phyloP scores from a whole-genome alignment of 2,888 invertebrate species.

The Gnatocerus cornutus region DNA sequence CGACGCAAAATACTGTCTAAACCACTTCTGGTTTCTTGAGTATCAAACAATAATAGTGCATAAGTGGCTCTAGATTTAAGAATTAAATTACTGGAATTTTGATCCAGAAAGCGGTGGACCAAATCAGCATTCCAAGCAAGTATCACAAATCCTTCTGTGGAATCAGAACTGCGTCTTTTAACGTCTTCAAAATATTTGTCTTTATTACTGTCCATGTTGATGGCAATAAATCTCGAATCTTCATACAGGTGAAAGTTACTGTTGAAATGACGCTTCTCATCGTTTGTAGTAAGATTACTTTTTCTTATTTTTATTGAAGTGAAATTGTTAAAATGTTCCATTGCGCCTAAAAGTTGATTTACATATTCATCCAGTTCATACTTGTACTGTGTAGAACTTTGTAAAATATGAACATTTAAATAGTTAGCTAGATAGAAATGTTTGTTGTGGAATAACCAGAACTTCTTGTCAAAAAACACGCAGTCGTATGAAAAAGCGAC shows the following conservation, averaged over 20 bases:
- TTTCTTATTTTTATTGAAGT: not conserved
- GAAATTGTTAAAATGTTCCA: not conserved
- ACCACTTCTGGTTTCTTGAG: not conserved
- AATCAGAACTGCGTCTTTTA: slow-evolving; percentile 1
- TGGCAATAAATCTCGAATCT: no score
- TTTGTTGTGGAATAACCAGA: not conserved
- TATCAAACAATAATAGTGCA: not conserved
- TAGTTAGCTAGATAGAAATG: slow-evolving; percentile 4
- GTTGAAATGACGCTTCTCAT: no score
- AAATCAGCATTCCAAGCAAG: slow-evolving; percentile 3
- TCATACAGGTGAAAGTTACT: no score
- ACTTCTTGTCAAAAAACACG: not conserved
- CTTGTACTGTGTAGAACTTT: slow-evolving; percentile 3
- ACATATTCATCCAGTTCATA: slow-evolving; percentile 12
- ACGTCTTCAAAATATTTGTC: no score
- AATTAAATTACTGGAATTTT: not conserved
- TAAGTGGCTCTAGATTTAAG: slow-evolving; percentile 8
- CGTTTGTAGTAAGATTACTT: not conserved
- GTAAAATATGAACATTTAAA: slow-evolving; percentile 4
- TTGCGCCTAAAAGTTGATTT: not conserved
- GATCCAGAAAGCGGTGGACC: not conserved
- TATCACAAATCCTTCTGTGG: slow-evolving; percentile 6
- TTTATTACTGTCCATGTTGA: no score
- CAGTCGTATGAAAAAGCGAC: not conserved
- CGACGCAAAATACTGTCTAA: not conserved